These are phyloP conservation scores for Tetropium fuscum DNA, from an alignment of 2,888 invertebrate species.

Conservation along the genomic window DNA sequence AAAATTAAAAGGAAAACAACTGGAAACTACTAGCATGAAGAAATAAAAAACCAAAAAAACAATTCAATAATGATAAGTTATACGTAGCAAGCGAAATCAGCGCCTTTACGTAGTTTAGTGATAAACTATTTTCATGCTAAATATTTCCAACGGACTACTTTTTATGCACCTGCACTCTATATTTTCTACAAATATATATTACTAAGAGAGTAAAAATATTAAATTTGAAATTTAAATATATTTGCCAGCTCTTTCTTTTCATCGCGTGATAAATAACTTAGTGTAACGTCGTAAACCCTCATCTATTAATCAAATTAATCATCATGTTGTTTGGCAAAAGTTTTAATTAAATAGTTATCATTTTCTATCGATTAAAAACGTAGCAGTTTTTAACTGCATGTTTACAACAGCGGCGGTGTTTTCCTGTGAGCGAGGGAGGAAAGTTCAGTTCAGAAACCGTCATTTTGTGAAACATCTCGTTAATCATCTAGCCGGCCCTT, in stretches of 20 bases:
- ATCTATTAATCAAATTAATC: slow-evolving; percentile 30
- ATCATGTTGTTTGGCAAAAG: slow-evolving; percentile 26
- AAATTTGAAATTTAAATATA: no score
- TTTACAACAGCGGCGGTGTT: slow-evolving; percentile 45
- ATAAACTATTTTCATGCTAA: no score
- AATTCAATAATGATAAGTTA: no score
- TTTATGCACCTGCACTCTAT: no score
- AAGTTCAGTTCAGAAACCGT: slow-evolving; percentile 62
- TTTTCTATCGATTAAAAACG: slow-evolving; percentile 44
- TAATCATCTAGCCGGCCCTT: slow-evolving; percentile 64
- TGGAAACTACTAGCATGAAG: no score
- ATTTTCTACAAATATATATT: no score
- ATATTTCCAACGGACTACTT: no score
- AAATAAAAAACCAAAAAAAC: no score
- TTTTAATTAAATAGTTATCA: slow-evolving; percentile 34
- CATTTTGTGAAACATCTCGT: slow-evolving; percentile 65
- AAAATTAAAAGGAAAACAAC: no score
- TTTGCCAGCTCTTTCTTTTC: neutral
- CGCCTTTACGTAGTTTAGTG: no score
- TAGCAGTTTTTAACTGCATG: slow-evolving; percentile 42
- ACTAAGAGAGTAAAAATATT: no score
- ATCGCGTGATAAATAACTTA: slow-evolving; percentile 12
- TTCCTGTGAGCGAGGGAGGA: slow-evolving; percentile 45
- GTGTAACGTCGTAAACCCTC: slow-evolving; percentile 6
- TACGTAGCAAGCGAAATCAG: no score